Conservation (phyloP, 2,797 vertebrate genomes). For the Amniataba percoides region DNA sequence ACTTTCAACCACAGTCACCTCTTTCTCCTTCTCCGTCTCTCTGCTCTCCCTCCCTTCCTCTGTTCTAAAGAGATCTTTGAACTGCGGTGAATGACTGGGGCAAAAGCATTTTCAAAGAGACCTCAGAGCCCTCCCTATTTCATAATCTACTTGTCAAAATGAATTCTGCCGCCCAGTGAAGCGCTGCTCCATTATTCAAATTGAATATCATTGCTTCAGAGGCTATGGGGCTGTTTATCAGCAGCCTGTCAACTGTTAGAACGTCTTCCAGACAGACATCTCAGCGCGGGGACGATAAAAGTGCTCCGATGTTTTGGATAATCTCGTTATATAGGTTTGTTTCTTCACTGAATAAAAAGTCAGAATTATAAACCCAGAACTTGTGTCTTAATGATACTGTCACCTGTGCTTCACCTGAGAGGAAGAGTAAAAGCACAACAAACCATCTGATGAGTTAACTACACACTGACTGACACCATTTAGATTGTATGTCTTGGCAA, state of each 20-base stretch:
- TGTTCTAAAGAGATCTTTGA: constrained; percentile 58
- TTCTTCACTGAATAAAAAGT: constrained; percentile 21
- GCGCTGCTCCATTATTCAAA: constrained; percentile 78
- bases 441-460: neutral
- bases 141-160: constrained; percentile 72
- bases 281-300: constrained; percentile 44
- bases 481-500: neutral
- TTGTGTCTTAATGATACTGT: neutral
- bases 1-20: constrained; percentile 43
- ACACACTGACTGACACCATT: neutral
- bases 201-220: constrained; percentile 72
- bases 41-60: constrained; percentile 8
- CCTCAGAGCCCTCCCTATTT: constrained; percentile 57
- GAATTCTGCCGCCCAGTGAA: constrained; percentile 61
- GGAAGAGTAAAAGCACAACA: neutral
- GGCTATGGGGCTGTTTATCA: constrained; percentile 72
- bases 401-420: neutral
- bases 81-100: constrained; percentile 41
- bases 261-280: constrained; percentile 60
- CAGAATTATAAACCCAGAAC: constrained; percentile 9
- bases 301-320: constrained; percentile 45
- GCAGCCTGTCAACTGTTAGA: constrained; percentile 63
- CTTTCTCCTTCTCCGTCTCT: constrained; percentile 30
- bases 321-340: constrained; percentile 10
- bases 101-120: constrained; percentile 61